Percentiles rank a stretch among this genome's conserved stretches.
phyloP scores from a whole-genome alignment of 2,888 invertebrate genomes.

The Lymantria monacha region DNA sequence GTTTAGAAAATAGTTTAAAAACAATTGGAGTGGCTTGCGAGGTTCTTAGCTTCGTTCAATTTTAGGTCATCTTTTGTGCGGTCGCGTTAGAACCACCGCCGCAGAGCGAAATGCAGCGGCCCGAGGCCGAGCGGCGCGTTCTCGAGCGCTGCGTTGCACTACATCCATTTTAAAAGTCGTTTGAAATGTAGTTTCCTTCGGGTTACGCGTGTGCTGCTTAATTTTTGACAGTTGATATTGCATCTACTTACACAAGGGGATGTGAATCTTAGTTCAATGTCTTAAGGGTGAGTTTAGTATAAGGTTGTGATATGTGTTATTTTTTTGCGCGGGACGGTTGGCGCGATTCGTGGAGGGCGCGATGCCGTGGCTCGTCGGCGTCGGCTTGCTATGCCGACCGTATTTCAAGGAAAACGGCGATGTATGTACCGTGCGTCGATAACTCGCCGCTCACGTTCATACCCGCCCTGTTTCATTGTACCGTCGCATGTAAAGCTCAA shows the following conservation, averaged over 20 bases:
- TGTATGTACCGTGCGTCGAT: constrained; percentile 55
- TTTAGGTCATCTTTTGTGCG: constrained; percentile 81
- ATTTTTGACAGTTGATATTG: constrained; percentile 83
- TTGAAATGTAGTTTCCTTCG: constrained; percentile 74
- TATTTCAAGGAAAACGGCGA: constrained; percentile 73
- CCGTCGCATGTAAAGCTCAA: constrained; percentile 41
- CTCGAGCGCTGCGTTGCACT: constrained; percentile 67
- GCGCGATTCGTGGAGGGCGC: constrained; percentile 63
- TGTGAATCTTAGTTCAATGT: constrained; percentile 55
- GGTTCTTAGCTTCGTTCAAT: constrained; percentile 70
- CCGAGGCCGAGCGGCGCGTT: constrained; percentile 76
- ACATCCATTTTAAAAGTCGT: constrained; percentile 70
- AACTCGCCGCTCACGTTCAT: constrained; percentile 39
- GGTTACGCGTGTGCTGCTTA: constrained; percentile 76
- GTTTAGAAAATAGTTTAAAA: constrained; percentile 68
- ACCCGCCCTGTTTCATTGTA: constrained; percentile 43
- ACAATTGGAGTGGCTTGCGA: constrained; percentile 50
- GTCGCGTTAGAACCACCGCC: constrained; percentile 70
- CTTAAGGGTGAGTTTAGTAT: constrained; percentile 68
- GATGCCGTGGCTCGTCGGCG: constrained; percentile 57
- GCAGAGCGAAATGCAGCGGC: constrained; percentile 76
- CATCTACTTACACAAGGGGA: constrained; percentile 53
- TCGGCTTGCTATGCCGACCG: constrained; percentile 45
- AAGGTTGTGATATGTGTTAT: constrained; percentile 55
- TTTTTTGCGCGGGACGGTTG: constrained; percentile 78